phyloP scores from a whole-genome alignment of 2,113 vertebrate species.

The Oophaga pumilio region DNA sequence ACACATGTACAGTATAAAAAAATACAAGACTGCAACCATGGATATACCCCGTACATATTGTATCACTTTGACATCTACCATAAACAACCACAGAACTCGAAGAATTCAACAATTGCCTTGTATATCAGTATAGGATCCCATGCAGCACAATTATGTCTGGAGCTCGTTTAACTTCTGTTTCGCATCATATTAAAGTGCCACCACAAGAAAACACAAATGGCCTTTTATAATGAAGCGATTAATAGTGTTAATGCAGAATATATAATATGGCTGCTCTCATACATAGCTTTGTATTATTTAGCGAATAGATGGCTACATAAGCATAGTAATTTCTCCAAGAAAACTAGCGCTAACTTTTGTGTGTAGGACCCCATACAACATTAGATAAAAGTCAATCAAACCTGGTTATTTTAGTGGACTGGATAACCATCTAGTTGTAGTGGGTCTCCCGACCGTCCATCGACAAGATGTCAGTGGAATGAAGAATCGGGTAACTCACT shows the following conservation, averaged over 20 bases:
- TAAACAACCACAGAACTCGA: slow-evolving; percentile 4
- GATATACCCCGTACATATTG: background rate
- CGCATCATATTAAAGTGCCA: background rate
- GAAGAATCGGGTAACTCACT: too few species aligned
- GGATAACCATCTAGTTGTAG: too few species aligned
- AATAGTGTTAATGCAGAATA: background rate
- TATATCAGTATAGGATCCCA: slow-evolving; percentile 10
- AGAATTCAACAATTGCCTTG: background rate
- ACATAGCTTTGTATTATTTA: too few species aligned
- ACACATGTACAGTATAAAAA: background rate
- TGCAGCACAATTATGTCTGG: background rate
- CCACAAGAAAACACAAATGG: background rate
- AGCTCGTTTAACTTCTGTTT: background rate
- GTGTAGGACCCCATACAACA: too few species aligned
- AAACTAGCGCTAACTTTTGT: background rate
- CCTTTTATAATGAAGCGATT: background rate
- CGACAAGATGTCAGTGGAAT: too few species aligned
- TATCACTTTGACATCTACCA: slow-evolving; percentile 16
- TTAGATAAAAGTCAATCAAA: too few species aligned
- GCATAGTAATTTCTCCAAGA: background rate
- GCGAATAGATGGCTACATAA: too few species aligned
- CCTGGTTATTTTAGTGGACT: too few species aligned
- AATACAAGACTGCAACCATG: background rate
- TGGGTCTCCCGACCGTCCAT: too few species aligned
- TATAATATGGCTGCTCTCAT: too few species aligned